Percentiles rank a stretch among this genome's conserved stretches.
phyloP scores from a whole-genome alignment of 2,113 vertebrate species.

The Charina bottae region DNA sequence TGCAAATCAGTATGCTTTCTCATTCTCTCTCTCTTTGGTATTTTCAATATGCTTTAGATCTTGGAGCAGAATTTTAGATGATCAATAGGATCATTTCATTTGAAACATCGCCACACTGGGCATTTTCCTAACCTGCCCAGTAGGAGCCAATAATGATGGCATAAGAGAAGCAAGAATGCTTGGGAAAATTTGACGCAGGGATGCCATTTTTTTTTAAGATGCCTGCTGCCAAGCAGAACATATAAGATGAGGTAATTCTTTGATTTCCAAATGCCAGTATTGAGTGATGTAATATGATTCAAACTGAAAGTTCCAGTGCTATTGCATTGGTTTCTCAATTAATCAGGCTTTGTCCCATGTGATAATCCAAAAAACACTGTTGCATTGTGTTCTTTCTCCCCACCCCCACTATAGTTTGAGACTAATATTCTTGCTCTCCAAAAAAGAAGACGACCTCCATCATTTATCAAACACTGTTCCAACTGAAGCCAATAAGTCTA shows the following conservation, averaged over 20 bases:
- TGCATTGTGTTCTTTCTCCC: neutral
- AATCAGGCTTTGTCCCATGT: neutral
- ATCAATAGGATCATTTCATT: neutral
- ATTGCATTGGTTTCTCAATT: neutral
- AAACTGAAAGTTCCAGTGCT: neutral
- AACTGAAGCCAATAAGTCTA: constrained; percentile 1
- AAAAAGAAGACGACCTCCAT: neutral
- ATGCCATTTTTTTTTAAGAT: neutral
- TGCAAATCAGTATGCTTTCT: neutral
- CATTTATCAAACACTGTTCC: constrained; percentile 8
- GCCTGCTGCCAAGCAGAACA: neutral
- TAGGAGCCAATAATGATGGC: neutral
- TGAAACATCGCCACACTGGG: neutral
- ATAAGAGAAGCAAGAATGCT: neutral
- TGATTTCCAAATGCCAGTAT: neutral
- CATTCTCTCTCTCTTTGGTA: neutral
- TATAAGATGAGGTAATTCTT: neutral
- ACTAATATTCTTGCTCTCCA: constrained; percentile 6
- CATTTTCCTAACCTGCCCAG: neutral
- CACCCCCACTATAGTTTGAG: neutral
- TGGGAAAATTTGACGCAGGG: neutral
- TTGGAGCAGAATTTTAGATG: neutral
- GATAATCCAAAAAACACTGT: neutral
- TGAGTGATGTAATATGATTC: neutral
- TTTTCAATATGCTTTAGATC: neutral